A percentile compares a stretch with the other conserved stretches of the same genome.
Evolutionary conservation across 2,888 invertebrate genomes (phyloP).

Genomic region (Hemicrepidius hirtus): DNA sequence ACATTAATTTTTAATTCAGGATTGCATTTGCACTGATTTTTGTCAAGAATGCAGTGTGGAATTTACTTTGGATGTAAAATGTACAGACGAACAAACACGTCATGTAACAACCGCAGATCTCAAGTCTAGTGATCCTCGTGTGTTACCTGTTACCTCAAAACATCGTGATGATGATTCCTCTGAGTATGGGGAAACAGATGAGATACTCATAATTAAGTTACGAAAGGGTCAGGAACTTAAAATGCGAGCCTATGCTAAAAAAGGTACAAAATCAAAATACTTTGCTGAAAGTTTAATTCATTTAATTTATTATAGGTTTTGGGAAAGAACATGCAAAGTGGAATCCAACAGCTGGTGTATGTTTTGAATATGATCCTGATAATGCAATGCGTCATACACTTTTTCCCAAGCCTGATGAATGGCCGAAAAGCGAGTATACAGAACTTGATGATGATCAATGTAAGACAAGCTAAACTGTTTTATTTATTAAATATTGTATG

Average conservation of each 20-base stretch:
- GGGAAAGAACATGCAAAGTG: constrained; percentile 99
- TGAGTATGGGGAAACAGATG: constrained; percentile 96
- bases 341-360: constrained; percentile 99
- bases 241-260: constrained; percentile 96
- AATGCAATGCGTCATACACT: constrained; percentile 97
- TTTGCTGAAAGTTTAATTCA: constrained; percentile 11
- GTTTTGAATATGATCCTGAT: constrained; percentile 99
- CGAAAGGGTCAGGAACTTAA: constrained; percentile 94
- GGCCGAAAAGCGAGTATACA: constrained; percentile 98
- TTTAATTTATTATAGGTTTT: constrained; percentile 75
- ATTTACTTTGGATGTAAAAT: constrained; percentile 97
- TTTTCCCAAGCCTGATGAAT: constrained; percentile 97
- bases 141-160: constrained; percentile 94
- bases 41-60: constrained; percentile 98
- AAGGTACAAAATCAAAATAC: constrained; percentile 72
- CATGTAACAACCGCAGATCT: constrained; percentile 98
- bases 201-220: constrained; percentile 84
- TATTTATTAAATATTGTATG: background rate
- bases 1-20: constrained; percentile 73
- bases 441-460: constrained; percentile 94
- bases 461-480: constrained; percentile 67
- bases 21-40: constrained; percentile 98
- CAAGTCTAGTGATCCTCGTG: constrained; percentile 92
- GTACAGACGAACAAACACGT: constrained; percentile 93
- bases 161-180: constrained; percentile 93